Evolutionary conservation across 2,888 invertebrate species (phyloP).

Genomic region (Terebella lapidaria): DNA sequence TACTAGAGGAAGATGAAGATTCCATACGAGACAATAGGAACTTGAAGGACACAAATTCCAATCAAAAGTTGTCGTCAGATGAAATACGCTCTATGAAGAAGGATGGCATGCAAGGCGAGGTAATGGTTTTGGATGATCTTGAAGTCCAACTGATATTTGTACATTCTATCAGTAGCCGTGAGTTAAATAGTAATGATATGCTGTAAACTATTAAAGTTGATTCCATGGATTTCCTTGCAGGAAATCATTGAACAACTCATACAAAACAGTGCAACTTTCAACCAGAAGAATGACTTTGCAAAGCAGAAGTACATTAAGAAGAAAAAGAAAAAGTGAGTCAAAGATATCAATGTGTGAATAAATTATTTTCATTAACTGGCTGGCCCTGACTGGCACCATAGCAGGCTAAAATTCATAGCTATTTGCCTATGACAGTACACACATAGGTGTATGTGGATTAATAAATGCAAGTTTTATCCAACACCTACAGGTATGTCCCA

Average conservation of each 20-base stretch:
- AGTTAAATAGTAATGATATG: too few species aligned
- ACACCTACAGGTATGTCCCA: conserved; percentile 41
- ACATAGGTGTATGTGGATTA: too few species aligned
- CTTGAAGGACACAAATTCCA: conserved; percentile 71
- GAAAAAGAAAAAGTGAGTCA: conserved; percentile 91
- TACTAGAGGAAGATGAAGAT: neutral
- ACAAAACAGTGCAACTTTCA: conserved; percentile 85
- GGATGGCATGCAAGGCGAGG: conserved; percentile 67
- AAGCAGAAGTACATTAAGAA: conserved; percentile 89
- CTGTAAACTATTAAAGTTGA: too few species aligned
- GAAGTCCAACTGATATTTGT: neutral
- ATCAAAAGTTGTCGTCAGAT: conserved; percentile 76
- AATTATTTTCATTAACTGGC: too few species aligned
- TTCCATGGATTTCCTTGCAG: too few species aligned
- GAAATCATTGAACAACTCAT: conserved; percentile 83
- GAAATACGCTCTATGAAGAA: conserved; percentile 77
- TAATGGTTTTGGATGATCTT: conserved; percentile 24
- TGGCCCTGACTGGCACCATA: too few species aligned
- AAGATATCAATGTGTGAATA: too few species aligned
- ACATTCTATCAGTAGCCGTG: neutral
- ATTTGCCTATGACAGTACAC: too few species aligned
- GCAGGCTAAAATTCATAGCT: too few species aligned
- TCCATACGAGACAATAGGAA: conserved; percentile 69
- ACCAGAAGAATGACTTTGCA: conserved; percentile 77
- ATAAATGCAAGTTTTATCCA: too few species aligned